Evolutionary conservation across 2,888 invertebrate genomes (phyloP).

Genomic region (Lagria hirta): DNA sequence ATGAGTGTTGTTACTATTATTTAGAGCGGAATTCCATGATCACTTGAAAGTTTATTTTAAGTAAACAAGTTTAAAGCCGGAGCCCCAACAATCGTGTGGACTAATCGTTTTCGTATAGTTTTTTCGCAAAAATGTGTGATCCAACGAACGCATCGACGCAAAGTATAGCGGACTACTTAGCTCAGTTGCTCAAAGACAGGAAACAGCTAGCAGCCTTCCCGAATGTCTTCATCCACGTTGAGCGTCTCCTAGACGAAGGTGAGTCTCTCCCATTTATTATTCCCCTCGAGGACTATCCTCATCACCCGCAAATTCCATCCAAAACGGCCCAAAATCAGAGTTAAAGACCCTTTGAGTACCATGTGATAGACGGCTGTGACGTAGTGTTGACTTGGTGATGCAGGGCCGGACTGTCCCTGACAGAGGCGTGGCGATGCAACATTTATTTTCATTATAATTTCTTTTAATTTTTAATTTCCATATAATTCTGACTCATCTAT

Average conservation of each 20-base stretch:
- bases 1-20: too few species aligned
- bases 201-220: constrained; percentile 99
- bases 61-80: constrained; percentile 19
- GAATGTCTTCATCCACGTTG: constrained; percentile 98
- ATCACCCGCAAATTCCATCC: not conserved
- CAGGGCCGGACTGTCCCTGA: constrained; percentile 7
- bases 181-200: constrained; percentile 99
- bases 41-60: constrained; percentile 18
- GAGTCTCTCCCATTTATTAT: constrained; percentile 48
- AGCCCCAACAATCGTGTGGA: constrained; percentile 14
- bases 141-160: constrained; percentile 69
- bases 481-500: too few species aligned
- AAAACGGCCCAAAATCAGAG: constrained; percentile 17
- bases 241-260: constrained; percentile 99
- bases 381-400: constrained; percentile 28
- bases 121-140: constrained; percentile 50
- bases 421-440: not conserved
- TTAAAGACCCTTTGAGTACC: constrained; percentile 39
- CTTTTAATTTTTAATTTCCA: too few species aligned
- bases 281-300: constrained; percentile 1
- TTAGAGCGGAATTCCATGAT: constrained; percentile 21
- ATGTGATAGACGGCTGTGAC: constrained; percentile 43
- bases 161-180: constrained; percentile 99
- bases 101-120: constrained; percentile 20
- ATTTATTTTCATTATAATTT: too few species aligned